These are phyloP conservation scores for Tachyglossus aculeatus DNA, from an alignment of 2,797 vertebrate species.

Conservation along the genomic window DNA sequence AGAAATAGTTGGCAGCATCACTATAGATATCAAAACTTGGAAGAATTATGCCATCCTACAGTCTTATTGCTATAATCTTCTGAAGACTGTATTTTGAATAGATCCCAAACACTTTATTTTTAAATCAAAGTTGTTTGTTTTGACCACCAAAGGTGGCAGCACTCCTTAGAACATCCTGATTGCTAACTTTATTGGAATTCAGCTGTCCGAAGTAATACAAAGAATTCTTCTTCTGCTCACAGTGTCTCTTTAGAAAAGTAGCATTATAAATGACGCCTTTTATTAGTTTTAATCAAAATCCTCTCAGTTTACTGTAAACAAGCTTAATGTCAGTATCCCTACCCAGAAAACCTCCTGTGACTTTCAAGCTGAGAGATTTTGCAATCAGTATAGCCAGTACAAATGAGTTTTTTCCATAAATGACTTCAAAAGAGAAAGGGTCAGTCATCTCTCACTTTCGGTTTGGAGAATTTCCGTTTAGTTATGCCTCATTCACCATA, in stretches of 20 bases:
- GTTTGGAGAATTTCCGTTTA: too few relatives aligned
- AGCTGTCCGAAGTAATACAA: background rate
- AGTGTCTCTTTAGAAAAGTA: background rate
- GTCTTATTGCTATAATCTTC: background rate
- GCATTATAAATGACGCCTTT: background rate
- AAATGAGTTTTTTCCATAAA: too few relatives aligned
- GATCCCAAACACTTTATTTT: too few relatives aligned
- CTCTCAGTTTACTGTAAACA: conserved; percentile 2
- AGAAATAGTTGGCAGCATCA: background rate
- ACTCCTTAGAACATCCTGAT: conserved; percentile 59
- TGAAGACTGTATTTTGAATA: too few relatives aligned
- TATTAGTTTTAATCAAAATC: conserved; percentile 18
- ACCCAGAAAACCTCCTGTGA: background rate
- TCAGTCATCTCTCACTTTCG: too few relatives aligned
- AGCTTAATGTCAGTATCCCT: conserved; percentile 28
- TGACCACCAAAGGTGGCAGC: conserved; percentile 70
- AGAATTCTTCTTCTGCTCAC: background rate
- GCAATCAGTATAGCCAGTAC: too few relatives aligned
- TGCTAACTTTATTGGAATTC: background rate
- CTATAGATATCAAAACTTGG: background rate
- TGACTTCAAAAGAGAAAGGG: too few relatives aligned
- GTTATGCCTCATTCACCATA: too few relatives aligned
- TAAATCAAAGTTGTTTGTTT: background rate
- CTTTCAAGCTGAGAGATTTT: background rate
- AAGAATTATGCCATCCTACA: background rate